Base-by-base conservation (phyloP, 2,797 vertebrate genomes). In the Microtus obscurus region DNA sequence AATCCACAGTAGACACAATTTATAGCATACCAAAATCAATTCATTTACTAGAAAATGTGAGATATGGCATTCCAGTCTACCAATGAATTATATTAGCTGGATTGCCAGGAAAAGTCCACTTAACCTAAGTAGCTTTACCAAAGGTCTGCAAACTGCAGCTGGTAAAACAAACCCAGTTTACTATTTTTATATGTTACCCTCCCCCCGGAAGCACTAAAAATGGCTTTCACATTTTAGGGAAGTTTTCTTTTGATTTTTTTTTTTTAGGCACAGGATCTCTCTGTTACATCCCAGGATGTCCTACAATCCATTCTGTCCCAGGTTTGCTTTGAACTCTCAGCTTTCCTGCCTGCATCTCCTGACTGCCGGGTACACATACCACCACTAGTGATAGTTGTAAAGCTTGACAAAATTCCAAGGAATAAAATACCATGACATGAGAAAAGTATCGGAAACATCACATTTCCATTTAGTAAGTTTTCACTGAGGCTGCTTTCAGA, bases 31-130 rank as follows among this genome's bases (percentile, higher is more conserved):
- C 48, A 67, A 86, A 89, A 53, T 87, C 90, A 95, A 92, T 73
- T 43, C 51, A 87, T n/a, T 31, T 93, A n/a, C 79, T 53, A 8
- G 74, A 80, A 95, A 96, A 94, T 79, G 21, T 92, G 63, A 96
- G 48, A 69, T 81, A 37, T 13, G 1, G 17, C n/a, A 82, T 89
- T 86, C 27, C 48, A n/a, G 74, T 91, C 81, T 91, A 59, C 12
- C 31, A 83, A n/a, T 51, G n/a, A 91, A 40, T 45, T 71, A 86
- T 59, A 76, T 59, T 93, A 19, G 85, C 43, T 48, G 29, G 6
- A 17, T 89, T 82, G 81, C 34, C 8, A 89, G 65, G 67, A 91
- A 94, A 89, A 87, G 65, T 89, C 31, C 43, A 91, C 17, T 88
- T 85, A 69, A 34, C 29, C 80, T 82, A 85, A 94, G 61, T 51